Evolutionary conservation across 1,140 invertebrate genomes (phyloP).

Genomic region (Drosophila lacteicornis): DNA sequence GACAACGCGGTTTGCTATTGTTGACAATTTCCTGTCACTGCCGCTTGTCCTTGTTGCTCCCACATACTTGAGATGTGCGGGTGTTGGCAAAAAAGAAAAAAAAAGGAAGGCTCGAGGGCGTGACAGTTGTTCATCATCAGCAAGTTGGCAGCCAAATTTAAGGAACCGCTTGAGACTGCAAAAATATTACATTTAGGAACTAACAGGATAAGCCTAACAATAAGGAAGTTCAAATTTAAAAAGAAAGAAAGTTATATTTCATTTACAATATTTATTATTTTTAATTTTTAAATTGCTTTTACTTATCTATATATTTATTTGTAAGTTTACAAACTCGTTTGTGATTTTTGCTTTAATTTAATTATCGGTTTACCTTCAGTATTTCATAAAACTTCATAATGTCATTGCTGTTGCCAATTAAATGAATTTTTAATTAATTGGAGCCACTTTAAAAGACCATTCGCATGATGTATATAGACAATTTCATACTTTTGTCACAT

Average conservation of each 20-base stretch:
- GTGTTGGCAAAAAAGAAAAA: slow-evolving; percentile 25
- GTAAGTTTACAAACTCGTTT: no score
- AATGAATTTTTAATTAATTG: neutral
- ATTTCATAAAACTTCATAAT: neutral
- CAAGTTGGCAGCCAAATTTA: slow-evolving; percentile 15
- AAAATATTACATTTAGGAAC: neutral
- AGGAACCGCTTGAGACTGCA: slow-evolving; percentile 1
- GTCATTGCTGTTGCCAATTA: neutral
- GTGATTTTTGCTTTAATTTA: neutral
- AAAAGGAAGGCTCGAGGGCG: slow-evolving; percentile 17
- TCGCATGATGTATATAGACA: neutral
- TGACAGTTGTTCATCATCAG: slow-evolving; percentile 61
- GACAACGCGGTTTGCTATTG: slow-evolving; percentile 65
- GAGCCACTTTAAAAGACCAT: no score
- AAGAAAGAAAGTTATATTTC: no score
- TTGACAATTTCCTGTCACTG: slow-evolving; percentile 68
- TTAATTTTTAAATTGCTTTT: no score
- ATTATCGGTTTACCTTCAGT: no score
- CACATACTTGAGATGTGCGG: slow-evolving; percentile 24
- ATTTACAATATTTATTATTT: no score
- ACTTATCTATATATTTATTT: no score
- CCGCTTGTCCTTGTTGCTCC: slow-evolving; percentile 16
- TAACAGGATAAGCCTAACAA: neutral
- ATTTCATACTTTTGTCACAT: no score
- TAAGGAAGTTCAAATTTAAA: neutral